phyloP scores from a whole-genome alignment of 2,797 vertebrate genomes.

The Halcyon leucocephala region DNA sequence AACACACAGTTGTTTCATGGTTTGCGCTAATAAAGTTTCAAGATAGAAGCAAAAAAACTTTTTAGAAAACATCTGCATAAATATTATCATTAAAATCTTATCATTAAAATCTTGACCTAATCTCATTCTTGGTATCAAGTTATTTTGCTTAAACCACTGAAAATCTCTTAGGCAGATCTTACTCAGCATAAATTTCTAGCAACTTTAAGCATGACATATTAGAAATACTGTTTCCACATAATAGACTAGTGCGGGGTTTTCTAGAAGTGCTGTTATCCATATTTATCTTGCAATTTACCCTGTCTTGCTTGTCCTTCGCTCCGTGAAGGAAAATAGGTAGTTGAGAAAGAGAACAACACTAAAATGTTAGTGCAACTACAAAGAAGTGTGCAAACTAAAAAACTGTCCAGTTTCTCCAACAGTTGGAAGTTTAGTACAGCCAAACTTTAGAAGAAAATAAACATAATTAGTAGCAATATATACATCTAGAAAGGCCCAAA shows the following conservation, averaged over 20 bases:
- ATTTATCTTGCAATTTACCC: background rate
- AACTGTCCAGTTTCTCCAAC: background rate
- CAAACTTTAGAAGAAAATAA: background rate
- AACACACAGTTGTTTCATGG: background rate
- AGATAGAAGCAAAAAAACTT: background rate
- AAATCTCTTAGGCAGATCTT: background rate
- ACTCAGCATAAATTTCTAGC: background rate
- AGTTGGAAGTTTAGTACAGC: background rate
- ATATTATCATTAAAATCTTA: background rate
- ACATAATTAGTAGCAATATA: rapidly evolving
- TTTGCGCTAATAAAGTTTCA: background rate
- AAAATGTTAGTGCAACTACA: background rate
- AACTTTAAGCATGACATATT: background rate
- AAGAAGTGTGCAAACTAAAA: background rate
- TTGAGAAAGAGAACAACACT: background rate
- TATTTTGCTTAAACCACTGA: background rate
- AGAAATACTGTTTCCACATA: background rate
- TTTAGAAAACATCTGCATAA: background rate
- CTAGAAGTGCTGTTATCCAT: background rate
- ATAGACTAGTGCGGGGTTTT: background rate
- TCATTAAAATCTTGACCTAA: background rate
- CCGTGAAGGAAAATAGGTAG: background rate
- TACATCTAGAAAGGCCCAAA: background rate
- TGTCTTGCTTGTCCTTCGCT: background rate
- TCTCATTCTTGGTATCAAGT: background rate